Percentiles rank a stretch among this genome's conserved stretches.
These are phyloP conservation scores for Anoplolepis gracilipes DNA, from an alignment of 1,140 invertebrate genomes.

Conservation along the genomic window DNA sequence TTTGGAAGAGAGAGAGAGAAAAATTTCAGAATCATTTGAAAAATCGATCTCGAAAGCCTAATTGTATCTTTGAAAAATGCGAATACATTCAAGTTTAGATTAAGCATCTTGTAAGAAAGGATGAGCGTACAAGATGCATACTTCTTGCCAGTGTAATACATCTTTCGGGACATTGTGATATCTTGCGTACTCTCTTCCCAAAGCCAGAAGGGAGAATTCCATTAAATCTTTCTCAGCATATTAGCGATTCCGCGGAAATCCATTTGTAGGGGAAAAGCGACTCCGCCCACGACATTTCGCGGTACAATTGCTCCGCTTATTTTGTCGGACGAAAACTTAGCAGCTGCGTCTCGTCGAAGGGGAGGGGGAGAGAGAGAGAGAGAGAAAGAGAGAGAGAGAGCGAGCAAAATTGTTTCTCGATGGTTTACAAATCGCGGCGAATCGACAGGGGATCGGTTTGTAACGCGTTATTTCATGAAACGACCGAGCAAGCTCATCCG, in stretches of 20 bases:
- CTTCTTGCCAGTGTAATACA: constrained; percentile 30
- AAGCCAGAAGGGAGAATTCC: constrained; percentile 22
- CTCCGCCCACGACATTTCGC: constrained; percentile 54
- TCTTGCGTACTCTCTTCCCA: constrained; percentile 23
- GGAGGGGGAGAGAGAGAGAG: too few relatives aligned
- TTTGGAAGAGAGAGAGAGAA: not conserved
- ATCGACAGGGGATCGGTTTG: constrained; percentile 63
- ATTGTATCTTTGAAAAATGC: constrained; percentile 31
- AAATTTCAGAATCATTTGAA: not conserved
- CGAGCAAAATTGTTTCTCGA: too few relatives aligned
- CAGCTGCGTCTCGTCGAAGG: not conserved
- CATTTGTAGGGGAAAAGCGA: constrained; percentile 30
- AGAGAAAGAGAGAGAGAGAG: not conserved
- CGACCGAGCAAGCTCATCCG: constrained; percentile 50
- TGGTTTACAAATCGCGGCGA: constrained; percentile 69
- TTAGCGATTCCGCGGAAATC: constrained; percentile 48
- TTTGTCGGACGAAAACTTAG: constrained; percentile 45
- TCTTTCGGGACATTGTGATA: constrained; percentile 2
- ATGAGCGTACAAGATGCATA: constrained; percentile 3
- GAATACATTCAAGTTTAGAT: constrained; percentile 6
- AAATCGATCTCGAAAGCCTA: not conserved
- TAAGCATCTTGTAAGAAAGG: constrained; percentile 2
- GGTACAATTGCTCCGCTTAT: constrained; percentile 59
- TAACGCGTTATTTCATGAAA: constrained; percentile 64
- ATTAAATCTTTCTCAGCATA: constrained; percentile 49